phyloP scores from a whole-genome alignment of 2,113 vertebrate genomes.

The Oplegnathus fasciatus region DNA sequence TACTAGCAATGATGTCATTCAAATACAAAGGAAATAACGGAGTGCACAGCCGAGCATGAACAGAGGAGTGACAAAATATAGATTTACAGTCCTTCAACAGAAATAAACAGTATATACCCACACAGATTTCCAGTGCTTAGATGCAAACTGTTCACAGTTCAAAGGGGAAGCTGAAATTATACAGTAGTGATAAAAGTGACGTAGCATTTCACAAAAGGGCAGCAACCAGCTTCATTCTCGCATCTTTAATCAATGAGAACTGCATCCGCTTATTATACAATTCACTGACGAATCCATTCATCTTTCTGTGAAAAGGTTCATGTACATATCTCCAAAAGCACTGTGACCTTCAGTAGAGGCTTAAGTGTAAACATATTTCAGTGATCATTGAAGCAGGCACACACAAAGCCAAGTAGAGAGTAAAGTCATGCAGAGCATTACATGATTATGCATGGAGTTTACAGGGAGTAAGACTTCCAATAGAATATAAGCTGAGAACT shows the following conservation, averaged over 20 bases:
- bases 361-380: conserved; percentile 79
- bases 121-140: conserved; percentile 30
- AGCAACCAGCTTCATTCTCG: conserved; percentile 45
- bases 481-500: conserved; percentile 37
- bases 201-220: conserved; percentile 26
- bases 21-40: not conserved
- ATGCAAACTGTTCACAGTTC: conserved; percentile 39
- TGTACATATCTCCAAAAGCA: conserved; percentile 50
- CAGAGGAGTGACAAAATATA: conserved; percentile 17
- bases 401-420: conserved; percentile 76
- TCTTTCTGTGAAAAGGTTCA: conserved; percentile 22
- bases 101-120: conserved; percentile 38
- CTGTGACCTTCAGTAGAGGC: conserved; percentile 62
- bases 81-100: conserved; percentile 29
- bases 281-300: conserved; percentile 7
- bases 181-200: conserved; percentile 15
- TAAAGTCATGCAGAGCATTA: conserved; percentile 78
- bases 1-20: conserved; percentile 3
- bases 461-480: conserved; percentile 44
- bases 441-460: conserved; percentile 65
- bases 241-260: conserved; percentile 31
- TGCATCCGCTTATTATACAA: conserved; percentile 31
- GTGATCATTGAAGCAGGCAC: conserved; percentile 79
- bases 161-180: conserved; percentile 27
- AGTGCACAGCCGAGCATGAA: conserved; percentile 40